Evolutionary conservation across 2,797 vertebrate species (phyloP).

Genomic region (Eleutherodactylus coqui): DNA sequence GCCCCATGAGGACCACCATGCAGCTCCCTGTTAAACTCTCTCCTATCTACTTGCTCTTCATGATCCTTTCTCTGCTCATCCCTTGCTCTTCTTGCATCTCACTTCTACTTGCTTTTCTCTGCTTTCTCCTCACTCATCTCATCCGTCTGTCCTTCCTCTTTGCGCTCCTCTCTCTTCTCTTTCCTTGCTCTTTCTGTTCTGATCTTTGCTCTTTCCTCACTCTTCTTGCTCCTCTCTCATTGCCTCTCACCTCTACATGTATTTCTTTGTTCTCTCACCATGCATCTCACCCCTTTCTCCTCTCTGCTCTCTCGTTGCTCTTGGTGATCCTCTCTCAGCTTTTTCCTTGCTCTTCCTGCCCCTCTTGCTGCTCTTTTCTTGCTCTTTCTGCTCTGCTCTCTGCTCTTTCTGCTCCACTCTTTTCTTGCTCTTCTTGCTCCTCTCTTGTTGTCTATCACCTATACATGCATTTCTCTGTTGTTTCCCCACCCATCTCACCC

Average conservation of each 20-base stretch:
- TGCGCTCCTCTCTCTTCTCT: not conserved
- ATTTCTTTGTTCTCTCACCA: too few relatives aligned
- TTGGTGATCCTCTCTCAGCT: not conserved
- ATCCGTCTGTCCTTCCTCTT: not conserved
- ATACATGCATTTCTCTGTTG: too few relatives aligned
- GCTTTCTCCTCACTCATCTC: not conserved
- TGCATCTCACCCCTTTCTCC: not conserved
- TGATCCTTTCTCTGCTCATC: too few relatives aligned
- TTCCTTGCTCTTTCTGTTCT: not conserved
- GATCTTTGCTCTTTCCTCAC: too few relatives aligned
- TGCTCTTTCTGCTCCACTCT: not conserved
- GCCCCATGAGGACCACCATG: too few relatives aligned
- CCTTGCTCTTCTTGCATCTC: too few relatives aligned
- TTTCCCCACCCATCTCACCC: not conserved
- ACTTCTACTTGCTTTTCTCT: too few relatives aligned
- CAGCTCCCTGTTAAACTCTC: too few relatives aligned
- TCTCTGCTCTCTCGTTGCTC: not conserved
- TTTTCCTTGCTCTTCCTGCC: not conserved
- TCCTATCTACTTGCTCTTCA: too few relatives aligned
- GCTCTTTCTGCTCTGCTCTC: not conserved
- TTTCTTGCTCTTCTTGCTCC: not conserved
- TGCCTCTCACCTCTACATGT: too few relatives aligned
- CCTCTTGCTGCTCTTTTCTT: not conserved
- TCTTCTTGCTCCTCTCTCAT: not conserved
- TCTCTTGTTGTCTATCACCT: too few relatives aligned